Percentiles rank a stretch among this genome's conserved stretches.
phyloP scores from a whole-genome alignment of 2,888 invertebrate genomes.

The Polyommatus icarus region DNA sequence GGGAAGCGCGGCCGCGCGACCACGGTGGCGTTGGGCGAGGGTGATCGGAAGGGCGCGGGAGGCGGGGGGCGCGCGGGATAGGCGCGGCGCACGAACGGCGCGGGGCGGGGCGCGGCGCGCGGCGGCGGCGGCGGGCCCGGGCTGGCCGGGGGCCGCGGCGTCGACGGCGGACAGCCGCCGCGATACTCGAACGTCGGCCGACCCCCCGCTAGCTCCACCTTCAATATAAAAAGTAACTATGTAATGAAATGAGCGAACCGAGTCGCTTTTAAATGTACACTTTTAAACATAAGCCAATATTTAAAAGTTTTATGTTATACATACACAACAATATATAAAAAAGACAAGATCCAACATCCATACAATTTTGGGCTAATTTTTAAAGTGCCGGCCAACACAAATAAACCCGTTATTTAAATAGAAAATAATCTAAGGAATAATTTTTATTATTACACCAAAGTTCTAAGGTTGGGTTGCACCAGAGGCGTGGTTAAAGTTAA shows the following conservation, averaged over 20 bases:
- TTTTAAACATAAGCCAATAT: no score
- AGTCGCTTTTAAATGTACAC: no score
- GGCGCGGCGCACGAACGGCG: slow-evolving; percentile 46
- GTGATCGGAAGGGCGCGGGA: slow-evolving; percentile 45
- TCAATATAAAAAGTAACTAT: slow-evolving; percentile 32
- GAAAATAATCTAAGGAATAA: no score
- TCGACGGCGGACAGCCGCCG: slow-evolving; percentile 49
- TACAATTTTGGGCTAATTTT: no score
- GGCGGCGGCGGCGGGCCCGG: slow-evolving; percentile 45
- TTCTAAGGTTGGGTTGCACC: no score
- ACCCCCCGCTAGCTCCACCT: slow-evolving; percentile 72
- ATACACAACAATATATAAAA: no score
- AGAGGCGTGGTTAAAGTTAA: no score
- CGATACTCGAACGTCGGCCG: slow-evolving; percentile 68
- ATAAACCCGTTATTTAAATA: no score
- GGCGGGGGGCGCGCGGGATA: slow-evolving; percentile 44
- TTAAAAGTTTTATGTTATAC: no score
- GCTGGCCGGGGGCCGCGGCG: slow-evolving; percentile 44
- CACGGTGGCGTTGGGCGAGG: slow-evolving; percentile 47
- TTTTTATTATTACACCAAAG: no score
- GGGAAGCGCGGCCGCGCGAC: slow-evolving; percentile 45
- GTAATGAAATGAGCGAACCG: not conserved
- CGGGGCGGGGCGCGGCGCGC: slow-evolving; percentile 45
- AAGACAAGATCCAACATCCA: no score
- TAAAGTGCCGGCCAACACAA: no score